A percentile compares a stretch with the other conserved stretches of the same genome.
Evolutionary conservation across 2,113 vertebrate genomes (phyloP).

Genomic region (Fulmarus glacialis): DNA sequence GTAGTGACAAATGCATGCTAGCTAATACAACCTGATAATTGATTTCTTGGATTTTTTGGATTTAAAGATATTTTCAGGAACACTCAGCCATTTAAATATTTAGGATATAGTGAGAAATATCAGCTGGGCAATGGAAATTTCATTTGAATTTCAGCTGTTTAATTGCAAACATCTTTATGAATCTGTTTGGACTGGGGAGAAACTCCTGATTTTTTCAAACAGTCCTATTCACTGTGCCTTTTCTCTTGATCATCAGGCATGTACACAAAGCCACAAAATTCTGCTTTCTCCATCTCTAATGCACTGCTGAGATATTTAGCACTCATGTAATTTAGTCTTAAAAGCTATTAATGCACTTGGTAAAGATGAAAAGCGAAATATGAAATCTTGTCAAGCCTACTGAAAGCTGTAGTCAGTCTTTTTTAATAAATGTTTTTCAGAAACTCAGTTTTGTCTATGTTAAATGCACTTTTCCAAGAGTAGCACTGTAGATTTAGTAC

Average conservation of each 20-base stretch:
- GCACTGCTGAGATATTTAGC: neutral
- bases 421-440: slow-evolving; percentile 17
- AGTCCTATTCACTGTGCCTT: neutral
- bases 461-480: slow-evolving; percentile 2
- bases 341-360: slow-evolving; percentile 42
- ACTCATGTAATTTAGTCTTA: neutral
- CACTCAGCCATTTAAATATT: neutral
- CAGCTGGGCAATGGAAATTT: neutral
- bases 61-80: neutral
- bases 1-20: neutral
- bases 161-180: neutral
- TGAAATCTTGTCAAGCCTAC: slow-evolving; percentile 7
- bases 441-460: neutral
- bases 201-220: neutral
- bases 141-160: neutral
- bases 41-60: neutral
- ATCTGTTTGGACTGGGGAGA: neutral
- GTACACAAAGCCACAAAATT: neutral
- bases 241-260: neutral
- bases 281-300: neutral
- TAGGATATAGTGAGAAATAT: neutral
- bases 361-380: slow-evolving; percentile 2
- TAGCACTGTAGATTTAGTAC: neutral
- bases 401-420: slow-evolving; percentile 12
- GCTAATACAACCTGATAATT: neutral